Evolutionary conservation across 2,797 vertebrate genomes (phyloP).

Genomic region (Epinephelus coioides): DNA sequence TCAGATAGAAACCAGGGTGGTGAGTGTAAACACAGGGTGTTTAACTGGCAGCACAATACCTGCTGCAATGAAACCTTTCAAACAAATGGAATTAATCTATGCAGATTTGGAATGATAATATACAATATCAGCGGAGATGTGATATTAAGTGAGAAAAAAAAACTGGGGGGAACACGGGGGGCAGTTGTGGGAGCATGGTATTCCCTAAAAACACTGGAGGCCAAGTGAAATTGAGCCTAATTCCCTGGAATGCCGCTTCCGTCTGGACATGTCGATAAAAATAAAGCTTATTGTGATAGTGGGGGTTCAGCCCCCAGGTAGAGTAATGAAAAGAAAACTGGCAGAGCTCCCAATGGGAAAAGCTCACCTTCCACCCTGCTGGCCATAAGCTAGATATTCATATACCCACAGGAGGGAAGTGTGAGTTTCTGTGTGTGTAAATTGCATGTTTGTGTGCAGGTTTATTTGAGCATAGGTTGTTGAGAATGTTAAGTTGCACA

Average conservation of each 20-base stretch:
- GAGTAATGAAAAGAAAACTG: constrained; percentile 85
- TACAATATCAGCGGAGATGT: constrained; percentile 45
- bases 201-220: constrained; percentile 83
- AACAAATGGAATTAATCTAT: constrained; percentile 54
- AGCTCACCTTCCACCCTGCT: constrained; percentile 67
- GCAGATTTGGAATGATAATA: constrained; percentile 47
- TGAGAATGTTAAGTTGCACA: constrained; percentile 47
- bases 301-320: constrained; percentile 75
- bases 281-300: constrained; percentile 86
- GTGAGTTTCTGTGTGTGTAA: constrained; percentile 13
- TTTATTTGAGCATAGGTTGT: constrained; percentile 24
- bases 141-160: constrained; percentile 44
- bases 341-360: constrained; percentile 73
- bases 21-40: constrained; percentile 34
- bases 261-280: constrained; percentile 83
- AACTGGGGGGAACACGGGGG: not conserved
- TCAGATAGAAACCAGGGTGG: constrained; percentile 40
- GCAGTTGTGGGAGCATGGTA: constrained; percentile 64
- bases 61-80: constrained; percentile 23
- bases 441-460: constrained; percentile 19
- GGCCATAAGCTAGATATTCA: constrained; percentile 39
- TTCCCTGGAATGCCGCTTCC: constrained; percentile 86
- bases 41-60: constrained; percentile 27
- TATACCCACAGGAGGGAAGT: constrained; percentile 44
- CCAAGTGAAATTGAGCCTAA: constrained; percentile 87